Evolutionary conservation across 2,113 vertebrate species (phyloP), one percentile per base, ranked within the genome.

Genomic region (Gallinago undulata): DNA sequence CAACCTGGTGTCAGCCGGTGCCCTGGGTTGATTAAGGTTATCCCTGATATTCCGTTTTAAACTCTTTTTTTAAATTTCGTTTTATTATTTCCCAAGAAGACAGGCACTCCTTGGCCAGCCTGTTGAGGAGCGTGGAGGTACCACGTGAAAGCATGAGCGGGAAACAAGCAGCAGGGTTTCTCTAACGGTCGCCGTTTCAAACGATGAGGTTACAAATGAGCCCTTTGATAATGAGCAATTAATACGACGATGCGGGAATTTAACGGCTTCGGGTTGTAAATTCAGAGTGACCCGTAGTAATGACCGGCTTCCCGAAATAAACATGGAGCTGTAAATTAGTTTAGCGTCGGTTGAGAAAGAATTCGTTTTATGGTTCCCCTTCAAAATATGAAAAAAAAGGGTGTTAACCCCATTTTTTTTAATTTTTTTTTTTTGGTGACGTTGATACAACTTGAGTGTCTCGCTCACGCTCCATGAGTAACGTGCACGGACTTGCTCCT

Each of bases 401-500:
- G 8, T 5, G 21, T 68, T 51, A 47, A 35, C 11, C 6, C 80
- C 5, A 7, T 13, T 50, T 91, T 13, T 50, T 91, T 39, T 11
- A 12, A 39, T 39, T 39, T 39, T 39, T 39, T 39, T 39, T 39
- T 39, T 76, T 83, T 24, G 45, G 45, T 56, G 48, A 7, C 57
- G 53, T 50, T 47, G 59, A 7, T 66, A 35, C 63, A 85, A 25
- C 50, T 41, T 19, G 39, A 57, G 27, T 10, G 22, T 66, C 63
- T 23, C 19, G 7, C 47, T 74, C 50, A 43, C 12, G 47, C 64
- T 74, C 70, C 16, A 4, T 14, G 25, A 33, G 19, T 15, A 11
- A 11, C 3, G 3, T 4, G 6, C 16, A 11, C 0, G 0, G 39
- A 13, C 0, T 5, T 56, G 12, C 37, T 70, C 70, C n/a, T 45